These are phyloP conservation scores for Typhlichthys eigenmanni DNA, from an alignment of 2,797 vertebrate species.

Conservation along the genomic window DNA sequence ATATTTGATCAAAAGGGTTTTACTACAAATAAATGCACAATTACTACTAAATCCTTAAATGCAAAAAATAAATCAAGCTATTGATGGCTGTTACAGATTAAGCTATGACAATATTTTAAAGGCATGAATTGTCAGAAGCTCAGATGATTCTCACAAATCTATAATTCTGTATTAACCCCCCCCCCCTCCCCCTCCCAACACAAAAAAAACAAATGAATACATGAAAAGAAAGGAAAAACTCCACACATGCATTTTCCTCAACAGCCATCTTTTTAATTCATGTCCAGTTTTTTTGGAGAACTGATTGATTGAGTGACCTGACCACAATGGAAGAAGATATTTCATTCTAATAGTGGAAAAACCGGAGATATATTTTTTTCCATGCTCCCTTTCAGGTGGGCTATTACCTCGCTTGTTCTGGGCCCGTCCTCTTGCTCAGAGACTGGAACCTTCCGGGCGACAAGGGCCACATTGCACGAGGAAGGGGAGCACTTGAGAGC, in stretches of 20 bases:
- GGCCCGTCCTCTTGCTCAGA: slow-evolving; percentile 64
- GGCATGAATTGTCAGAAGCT: too few relatives aligned
- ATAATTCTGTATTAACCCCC: too few relatives aligned
- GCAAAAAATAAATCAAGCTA: too few relatives aligned
- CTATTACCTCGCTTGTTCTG: slow-evolving; percentile 54
- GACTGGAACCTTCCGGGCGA: slow-evolving; percentile 66
- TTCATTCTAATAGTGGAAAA: slow-evolving; percentile 66
- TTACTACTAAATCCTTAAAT: too few relatives aligned
- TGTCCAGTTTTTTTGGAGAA: slow-evolving; percentile 68
- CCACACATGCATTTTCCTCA: slow-evolving; percentile 36
- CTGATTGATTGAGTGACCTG: slow-evolving; percentile 75
- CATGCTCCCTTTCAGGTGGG: slow-evolving; percentile 72
- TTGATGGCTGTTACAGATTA: too few relatives aligned
- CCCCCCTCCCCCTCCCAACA: too few relatives aligned
- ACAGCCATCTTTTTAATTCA: slow-evolving; percentile 57
- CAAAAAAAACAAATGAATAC: too few relatives aligned
- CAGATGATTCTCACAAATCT: too few relatives aligned
- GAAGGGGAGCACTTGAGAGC: slow-evolving; percentile 76
- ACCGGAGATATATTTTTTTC: slow-evolving; percentile 41
- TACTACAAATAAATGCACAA: too few relatives aligned
- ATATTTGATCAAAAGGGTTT: too few relatives aligned
- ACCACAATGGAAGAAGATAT: slow-evolving; percentile 64
- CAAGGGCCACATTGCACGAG: slow-evolving; percentile 74
- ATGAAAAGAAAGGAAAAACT: slow-evolving; percentile 52
- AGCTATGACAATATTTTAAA: too few relatives aligned